Evolutionary conservation across 2,113 vertebrate species (phyloP).

Genomic region (Cepphus grylle): DNA sequence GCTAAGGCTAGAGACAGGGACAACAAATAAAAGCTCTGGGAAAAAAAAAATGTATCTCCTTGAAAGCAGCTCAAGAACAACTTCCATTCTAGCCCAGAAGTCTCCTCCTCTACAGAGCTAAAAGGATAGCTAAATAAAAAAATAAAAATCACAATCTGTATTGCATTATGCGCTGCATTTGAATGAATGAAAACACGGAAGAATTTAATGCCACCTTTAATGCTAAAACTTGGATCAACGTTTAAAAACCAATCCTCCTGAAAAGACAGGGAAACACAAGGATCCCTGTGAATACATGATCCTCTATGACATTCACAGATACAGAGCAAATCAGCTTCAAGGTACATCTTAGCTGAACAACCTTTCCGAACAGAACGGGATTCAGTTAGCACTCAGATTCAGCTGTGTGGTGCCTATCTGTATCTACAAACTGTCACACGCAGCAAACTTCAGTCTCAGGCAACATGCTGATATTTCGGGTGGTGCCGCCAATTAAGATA

Average conservation of each 20-base stretch:
- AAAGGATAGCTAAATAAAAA: neutral
- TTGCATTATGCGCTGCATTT: neutral
- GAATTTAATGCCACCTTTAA: neutral
- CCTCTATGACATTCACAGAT: neutral
- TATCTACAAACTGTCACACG: neutral
- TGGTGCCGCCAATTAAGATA: neutral
- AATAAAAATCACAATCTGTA: neutral
- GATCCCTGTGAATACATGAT: neutral
- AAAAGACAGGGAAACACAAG: neutral
- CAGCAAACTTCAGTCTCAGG: neutral
- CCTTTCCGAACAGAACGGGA: neutral
- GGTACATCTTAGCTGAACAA: neutral
- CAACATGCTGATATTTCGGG: neutral
- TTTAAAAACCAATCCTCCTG: neutral
- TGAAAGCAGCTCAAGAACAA: neutral
- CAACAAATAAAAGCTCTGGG: neutral
- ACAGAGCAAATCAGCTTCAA: neutral
- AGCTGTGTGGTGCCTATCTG: neutral
- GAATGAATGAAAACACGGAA: neutral
- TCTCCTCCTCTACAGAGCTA: neutral
- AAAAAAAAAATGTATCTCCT: neutral
- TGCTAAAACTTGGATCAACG: neutral
- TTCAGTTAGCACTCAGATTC: neutral
- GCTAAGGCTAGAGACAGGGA: neutral
- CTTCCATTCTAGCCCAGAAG: neutral